Evolutionary conservation across 2,888 invertebrate species (phyloP), one percentile per base, ranked within the genome.

Genomic region (Scaptomyza reducta): DNA sequence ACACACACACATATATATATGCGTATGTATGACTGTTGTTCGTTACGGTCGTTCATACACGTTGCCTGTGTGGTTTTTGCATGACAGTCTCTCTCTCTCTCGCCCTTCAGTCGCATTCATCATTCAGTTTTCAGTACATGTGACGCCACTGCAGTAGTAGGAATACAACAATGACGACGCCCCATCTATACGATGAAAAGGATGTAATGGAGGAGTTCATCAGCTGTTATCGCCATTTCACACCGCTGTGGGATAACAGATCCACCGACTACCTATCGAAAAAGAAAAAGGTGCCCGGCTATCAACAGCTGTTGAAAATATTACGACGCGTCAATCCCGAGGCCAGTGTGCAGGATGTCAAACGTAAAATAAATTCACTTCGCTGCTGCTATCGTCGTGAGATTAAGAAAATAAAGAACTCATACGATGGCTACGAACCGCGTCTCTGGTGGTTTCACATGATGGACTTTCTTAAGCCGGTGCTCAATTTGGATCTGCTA

Each of bases 371-470:
- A n/a, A 82, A 82, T 16, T 82, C 81, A 2, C 22, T 82, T 11
- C 70, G 81, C 6, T 86, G 83, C 49, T 86, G 83, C 46, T 82
- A 82, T 44, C 62, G 86, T 0, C 66, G 81, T 9, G 86, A 86
- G 9, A 44, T 83, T 16, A 77, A 79, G 13, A 86, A 86, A 29
- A 61, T 86, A 0, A 68, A 73, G 1, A 38, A 50, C 6, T 72
- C 79, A 0, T 55, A 50, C 3, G 51, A 22, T 7, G 53, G 61
- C 18, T 82, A 86, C 7, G 57, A 73, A 49, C 79, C 81, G 14
- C 86, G 81, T 11, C 62, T 82, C 2, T 82, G 81, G 81, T 82
- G 86, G 86, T 82, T 70, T 22, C 79, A 70, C 14, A 25, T 56
- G 6, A 77, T 82, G 79, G 83, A 82, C 33, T 82, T 82, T 22